phyloP scores from a whole-genome alignment of 30 jellyfish, hydroid and myxozoan genomes.

The Calvadosia cruxmelitensis region DNA sequence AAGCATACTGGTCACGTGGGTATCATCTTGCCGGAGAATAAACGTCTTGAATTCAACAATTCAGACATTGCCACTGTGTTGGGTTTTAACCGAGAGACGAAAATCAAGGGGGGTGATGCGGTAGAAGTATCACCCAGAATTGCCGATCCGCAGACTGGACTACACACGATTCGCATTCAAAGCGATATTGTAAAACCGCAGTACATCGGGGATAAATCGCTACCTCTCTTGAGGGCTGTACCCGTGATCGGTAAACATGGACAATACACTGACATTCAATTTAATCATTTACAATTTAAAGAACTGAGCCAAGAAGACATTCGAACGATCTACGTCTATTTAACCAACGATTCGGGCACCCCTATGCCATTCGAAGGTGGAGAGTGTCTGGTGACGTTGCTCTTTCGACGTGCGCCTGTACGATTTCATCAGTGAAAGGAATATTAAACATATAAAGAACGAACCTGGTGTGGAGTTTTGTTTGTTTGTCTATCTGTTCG shows the following conservation, averaged over 20 bases:
- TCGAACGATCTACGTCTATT: slow-evolving; percentile 5
- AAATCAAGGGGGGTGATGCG: background rate
- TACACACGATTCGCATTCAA: background rate
- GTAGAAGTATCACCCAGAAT: background rate
- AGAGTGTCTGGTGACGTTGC: slow-evolving; percentile 4
- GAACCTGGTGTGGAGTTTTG: too few species aligned
- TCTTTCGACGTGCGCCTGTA: slow-evolving; percentile 4
- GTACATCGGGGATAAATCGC: slow-evolving; percentile 7
- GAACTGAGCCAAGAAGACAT: slow-evolving; percentile 5
- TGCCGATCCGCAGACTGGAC: slow-evolving; percentile 2
- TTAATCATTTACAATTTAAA: slow-evolving; percentile 5
- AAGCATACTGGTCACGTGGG: background rate
- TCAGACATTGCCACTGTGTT: slow-evolving; percentile 9
- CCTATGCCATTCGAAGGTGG: slow-evolving; percentile 22
- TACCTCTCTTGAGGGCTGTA: slow-evolving; percentile 10
- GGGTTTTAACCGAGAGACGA: slow-evolving; percentile 3
- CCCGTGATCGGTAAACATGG: slow-evolving; percentile 8
- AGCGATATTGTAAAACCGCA: slow-evolving; percentile 20
- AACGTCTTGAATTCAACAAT: background rate
- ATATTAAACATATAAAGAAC: too few species aligned
- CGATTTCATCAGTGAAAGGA: slow-evolving; percentile 3
- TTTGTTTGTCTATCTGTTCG: too few species aligned
- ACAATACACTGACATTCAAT: background rate
- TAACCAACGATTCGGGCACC: slow-evolving; percentile 17
- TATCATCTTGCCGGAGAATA: background rate